A percentile compares a stretch with the other conserved stretches of the same genome.
Evolutionary conservation across 2,797 vertebrate species (phyloP).

Genomic region (Megalops cyprinoides): DNA sequence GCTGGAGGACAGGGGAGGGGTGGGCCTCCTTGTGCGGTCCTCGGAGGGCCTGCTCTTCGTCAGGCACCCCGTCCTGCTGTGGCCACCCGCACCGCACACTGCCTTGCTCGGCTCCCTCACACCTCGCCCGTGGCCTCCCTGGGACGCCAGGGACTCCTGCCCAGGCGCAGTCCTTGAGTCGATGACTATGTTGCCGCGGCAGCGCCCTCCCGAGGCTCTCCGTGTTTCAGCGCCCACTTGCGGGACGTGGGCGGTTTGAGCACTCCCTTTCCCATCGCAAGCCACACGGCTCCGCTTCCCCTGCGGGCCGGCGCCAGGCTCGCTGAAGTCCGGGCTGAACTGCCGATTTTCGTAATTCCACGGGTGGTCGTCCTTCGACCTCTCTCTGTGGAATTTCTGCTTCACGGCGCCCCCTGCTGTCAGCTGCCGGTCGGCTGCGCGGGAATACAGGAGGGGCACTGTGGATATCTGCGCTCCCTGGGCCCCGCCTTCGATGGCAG

Average conservation of each 20-base stretch:
- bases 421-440: neutral
- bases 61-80: neutral
- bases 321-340: neutral
- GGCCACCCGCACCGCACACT: neutral
- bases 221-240: neutral
- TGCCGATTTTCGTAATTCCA: slow-evolving; percentile 40
- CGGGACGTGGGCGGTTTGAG: neutral
- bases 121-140: neutral
- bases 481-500: neutral
- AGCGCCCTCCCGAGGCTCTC: neutral
- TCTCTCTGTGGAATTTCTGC: neutral
- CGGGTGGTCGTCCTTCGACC: slow-evolving; percentile 18
- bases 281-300: neutral
- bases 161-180: neutral
- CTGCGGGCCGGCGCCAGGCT: neutral
- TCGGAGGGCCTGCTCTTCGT: neutral
- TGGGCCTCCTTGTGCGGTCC: neutral
- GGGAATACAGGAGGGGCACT: neutral
- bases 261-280: neutral
- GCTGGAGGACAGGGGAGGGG: neutral
- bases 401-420: neutral
- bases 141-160: neutral
- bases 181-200: neutral
- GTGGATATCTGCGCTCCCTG: neutral
- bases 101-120: neutral